Conservation (phyloP, 1,140 invertebrate species). For the Drosophila rufa region DNA sequence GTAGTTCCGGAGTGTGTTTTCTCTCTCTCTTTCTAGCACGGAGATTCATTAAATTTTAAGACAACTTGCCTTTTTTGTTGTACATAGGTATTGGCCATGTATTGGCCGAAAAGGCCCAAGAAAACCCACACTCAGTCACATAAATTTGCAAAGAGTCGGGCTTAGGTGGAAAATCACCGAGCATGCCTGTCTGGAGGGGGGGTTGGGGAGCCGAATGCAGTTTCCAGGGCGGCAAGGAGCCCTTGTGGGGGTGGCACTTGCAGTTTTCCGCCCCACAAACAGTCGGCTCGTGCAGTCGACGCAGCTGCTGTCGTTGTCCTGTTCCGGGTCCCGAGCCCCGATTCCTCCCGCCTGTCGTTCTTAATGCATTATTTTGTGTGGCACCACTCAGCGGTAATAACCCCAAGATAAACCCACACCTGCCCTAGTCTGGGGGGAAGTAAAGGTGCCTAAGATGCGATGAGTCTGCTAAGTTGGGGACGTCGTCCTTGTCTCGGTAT, state of each 20-base stretch:
- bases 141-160: conserved; percentile 53
- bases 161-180: conserved; percentile 40
- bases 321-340: conserved; percentile 32
- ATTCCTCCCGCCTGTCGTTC: conserved; percentile 56
- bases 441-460: conserved; percentile 34
- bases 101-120: conserved; percentile 76
- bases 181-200: conserved; percentile 13
- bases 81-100: conserved; percentile 55
- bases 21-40: conserved; percentile 33
- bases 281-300: conserved; percentile 30
- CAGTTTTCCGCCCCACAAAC: conserved; percentile 9
- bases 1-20: conserved; percentile 31
- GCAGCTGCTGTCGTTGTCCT: conserved; percentile 58
- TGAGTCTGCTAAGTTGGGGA: conserved; percentile 39
- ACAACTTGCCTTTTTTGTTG: conserved; percentile 76
- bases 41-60: conserved; percentile 83
- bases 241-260: conserved; percentile 47
- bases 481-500: conserved; percentile 27
- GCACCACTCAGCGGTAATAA: conserved; percentile 83
- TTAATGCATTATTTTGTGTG: conserved; percentile 84
- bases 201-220: conserved; percentile 31
- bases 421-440: conserved; percentile 10
- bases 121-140: conserved; percentile 73
- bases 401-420: conserved; percentile 72
- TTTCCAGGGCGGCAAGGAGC: conserved; percentile 24